Evolutionary conservation across 2,888 invertebrate genomes (phyloP), one percentile per base, ranked within the genome.

Genomic region (Dione juno): DNA sequence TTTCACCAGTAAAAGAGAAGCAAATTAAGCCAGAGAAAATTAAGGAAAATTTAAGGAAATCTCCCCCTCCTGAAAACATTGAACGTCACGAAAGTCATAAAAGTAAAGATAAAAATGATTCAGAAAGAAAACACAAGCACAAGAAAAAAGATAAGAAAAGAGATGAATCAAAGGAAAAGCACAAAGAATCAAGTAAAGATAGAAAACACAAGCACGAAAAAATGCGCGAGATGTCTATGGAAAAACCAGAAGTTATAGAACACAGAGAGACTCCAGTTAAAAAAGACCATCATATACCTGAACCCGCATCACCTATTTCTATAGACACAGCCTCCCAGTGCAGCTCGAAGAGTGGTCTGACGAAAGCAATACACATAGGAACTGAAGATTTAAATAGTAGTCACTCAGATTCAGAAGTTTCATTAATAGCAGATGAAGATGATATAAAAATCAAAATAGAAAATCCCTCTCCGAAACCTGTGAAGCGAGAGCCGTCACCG

Each of bases 131-230:
- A 77, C 94, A 94, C 76, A 95, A 95, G 81, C 94, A 94, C 76
- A 95, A 95, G 87, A 95, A 94, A 82, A 95, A 95, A 82, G 95
- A 95, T 75, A 96, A 95, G 79, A 96, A 95, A 80, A 94, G 94
- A 67, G 93, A 95, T 80, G 95, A 95, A 76, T 90, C 91, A 19
- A 94, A 94, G 78, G 95, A 95, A 59, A 94, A 94, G 79, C 95
- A 95, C 59, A 94, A 94, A 77, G 95, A 94, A 41, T 85, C 88
- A 1, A 89, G 77, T 78, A 94, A 93, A 81, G 92, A 93, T 72
- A 93, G 92, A 78, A 94, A 92, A 81, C 92, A 92, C 73, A 94
- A 94, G 82, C 94, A 94, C 84, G 94, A 94, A 19, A 94, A 94
- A 78, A 84, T 89, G 78, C 75, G 94, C 77, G 92, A 92, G 50